phyloP scores from a whole-genome alignment of 2,888 invertebrate species.

The Pristionchus japonicus region DNA sequence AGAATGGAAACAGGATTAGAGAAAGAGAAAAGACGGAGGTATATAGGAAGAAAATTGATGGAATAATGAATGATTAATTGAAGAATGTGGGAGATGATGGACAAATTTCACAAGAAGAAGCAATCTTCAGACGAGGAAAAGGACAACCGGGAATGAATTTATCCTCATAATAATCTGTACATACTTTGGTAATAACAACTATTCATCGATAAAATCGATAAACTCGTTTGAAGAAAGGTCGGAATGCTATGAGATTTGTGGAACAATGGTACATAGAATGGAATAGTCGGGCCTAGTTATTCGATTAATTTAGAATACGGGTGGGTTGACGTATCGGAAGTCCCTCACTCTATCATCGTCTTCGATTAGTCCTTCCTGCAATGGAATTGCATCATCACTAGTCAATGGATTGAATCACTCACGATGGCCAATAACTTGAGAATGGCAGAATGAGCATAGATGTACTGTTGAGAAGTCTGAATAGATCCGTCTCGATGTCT shows the following conservation, averaged over 20 bases:
- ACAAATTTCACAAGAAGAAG: slow-evolving; percentile 8
- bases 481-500: slow-evolving; percentile 16
- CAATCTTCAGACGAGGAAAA: not conserved
- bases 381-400: not conserved
- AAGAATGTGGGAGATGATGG: slow-evolving; percentile 33
- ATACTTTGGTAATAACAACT: slow-evolving; percentile 17
- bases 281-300: too few relatives aligned
- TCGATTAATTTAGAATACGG: not conserved
- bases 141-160: not conserved
- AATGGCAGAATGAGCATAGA: not conserved
- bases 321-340: not conserved
- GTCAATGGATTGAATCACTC: not conserved
- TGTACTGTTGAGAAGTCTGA: slow-evolving; percentile 40
- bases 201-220: not conserved
- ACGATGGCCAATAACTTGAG: not conserved
- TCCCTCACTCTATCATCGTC: not conserved
- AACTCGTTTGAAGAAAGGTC: not conserved
- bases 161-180: not conserved
- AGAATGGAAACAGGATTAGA: slow-evolving; percentile 9
- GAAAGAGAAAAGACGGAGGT: slow-evolving; percentile 21
- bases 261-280: not conserved
- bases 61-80: too few relatives aligned
- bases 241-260: not conserved
- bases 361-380: not conserved
- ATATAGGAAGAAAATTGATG: not conserved